Base-by-base conservation (phyloP, 2,113 vertebrate species). In the Pelusios castaneus region DNA sequence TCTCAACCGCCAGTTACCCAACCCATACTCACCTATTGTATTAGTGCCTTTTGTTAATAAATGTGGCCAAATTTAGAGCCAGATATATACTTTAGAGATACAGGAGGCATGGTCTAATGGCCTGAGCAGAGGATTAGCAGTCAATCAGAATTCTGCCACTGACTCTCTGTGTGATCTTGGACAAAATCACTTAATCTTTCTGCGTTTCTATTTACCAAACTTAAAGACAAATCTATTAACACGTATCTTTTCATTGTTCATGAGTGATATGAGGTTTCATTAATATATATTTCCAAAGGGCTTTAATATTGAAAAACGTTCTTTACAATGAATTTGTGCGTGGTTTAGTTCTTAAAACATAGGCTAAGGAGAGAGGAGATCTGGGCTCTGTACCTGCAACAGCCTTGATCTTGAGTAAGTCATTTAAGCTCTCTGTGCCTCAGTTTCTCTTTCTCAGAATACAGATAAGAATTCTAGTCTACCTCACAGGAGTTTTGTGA, bases 171-270 rank as follows among this genome's bases (percentile, higher is more conserved):
- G 95, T 70, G 34, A 22, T 4, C 2, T 22, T 73, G 89, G 27
- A 70, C 83, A 89, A n/a, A 92, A 90, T 29, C 47, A 38, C 5
- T 70, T 70, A 27, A 55, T 81, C n/a, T 81, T 70, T 83, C 67
- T 84, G 80, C 22, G 89, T 81, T 80, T 91, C 47, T 60, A 56
- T 70, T 58, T 60, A 79, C 14, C 83, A 89, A 94, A 81, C 87
- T 82, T 81, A 88, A 91, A 45, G 41, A 24, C 12, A 45, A 45
- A 34, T n/a, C 41, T 12, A 38, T 31, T 89, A 95, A 88, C 76
- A 91, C 89, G 90, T 75, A 92, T 83, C 85, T 45, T 67, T 95
- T 93, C 94, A 90, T 76, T 91, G 79, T 58, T 27, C 51, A 27
- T 8, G 12, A 93, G 51, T 75, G 90, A 91, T 7, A 76, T 1